These are phyloP conservation scores for Cantharis flavilabris DNA, from an alignment of 2,888 invertebrate genomes.

Conservation along the genomic window DNA sequence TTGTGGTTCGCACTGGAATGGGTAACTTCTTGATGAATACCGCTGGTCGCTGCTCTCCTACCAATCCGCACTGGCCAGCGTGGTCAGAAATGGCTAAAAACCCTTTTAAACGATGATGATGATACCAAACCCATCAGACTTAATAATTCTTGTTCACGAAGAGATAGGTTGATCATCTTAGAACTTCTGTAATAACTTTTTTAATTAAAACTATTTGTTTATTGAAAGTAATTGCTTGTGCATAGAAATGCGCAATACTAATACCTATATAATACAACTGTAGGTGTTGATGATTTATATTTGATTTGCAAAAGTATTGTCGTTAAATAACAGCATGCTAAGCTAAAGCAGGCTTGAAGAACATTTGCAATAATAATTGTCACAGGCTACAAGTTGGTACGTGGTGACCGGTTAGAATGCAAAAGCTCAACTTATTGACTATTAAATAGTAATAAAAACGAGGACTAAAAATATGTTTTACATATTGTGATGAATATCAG, in stretches of 20 bases:
- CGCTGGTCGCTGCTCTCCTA: no score
- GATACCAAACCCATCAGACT: no score
- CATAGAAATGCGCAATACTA: conserved; percentile 2
- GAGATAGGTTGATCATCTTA: no score
- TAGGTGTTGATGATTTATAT: conserved; percentile 19
- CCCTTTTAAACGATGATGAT: no score
- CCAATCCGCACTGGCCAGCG: no score
- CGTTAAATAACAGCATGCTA: conserved; percentile 10
- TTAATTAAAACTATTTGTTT: background rate
- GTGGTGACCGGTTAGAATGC: conserved; percentile 10
- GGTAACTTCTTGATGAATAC: no score
- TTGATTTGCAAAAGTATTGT: conserved; percentile 2
- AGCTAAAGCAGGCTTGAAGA: conserved; percentile 3
- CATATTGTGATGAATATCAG: background rate
- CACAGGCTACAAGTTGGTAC: conserved; percentile 13
- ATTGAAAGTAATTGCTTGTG: background rate
- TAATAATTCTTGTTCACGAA: no score
- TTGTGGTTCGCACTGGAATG: no score
- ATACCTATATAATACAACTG: conserved; percentile 4
- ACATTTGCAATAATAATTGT: conserved; percentile 20
- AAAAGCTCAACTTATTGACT: conserved; percentile 8
- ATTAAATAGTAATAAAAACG: conserved; percentile 20
- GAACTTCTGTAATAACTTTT: background rate
- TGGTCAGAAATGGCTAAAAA: no score
- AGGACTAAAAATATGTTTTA: conserved; percentile 13